Evolutionary conservation across 2,888 invertebrate genomes (phyloP), one percentile per base, ranked within the genome.

Genomic region (Amblyjoppa proteus): DNA sequence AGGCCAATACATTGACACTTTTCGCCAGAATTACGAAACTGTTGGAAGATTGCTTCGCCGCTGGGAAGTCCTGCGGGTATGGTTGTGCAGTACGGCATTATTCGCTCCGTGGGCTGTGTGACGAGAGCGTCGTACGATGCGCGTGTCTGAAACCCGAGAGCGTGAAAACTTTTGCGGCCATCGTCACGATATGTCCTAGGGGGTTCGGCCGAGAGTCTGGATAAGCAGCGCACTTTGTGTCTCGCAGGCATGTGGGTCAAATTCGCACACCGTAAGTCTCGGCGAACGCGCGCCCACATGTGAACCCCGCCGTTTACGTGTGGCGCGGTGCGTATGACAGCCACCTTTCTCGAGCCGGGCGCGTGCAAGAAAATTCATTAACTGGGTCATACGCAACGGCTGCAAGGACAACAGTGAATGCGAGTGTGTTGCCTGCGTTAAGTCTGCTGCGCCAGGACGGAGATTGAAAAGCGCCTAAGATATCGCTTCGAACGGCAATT

Each of bases 361-460:
- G 58, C 69, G 49, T 71, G 76, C 71, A 77, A 82, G 82, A 82
- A 82, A 82, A 77, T 77, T 82, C 71, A 82, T 82, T 77, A 82
- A 82, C 76, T 82, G 82, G 82, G 82, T 82, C 82, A 82, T 56
- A 74, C 76, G 58, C 38, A 70, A 38, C 58, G 38, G 16, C 41
- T 58, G 49, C 58, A 74, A 78, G 79, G 69, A 79, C 73, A 51
- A 56, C 20, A 31, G 66, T 45, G 56, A 58, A 51, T 25, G 51
- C 71, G 53, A 51, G 38, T 34, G 61, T 34, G 31, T 1, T 31
- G 34, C 34, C 34, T n/a, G 31, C 61, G 16, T 20, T 20, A 7
- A 64, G 34, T 31, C 61, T 28, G 20, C 4, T 5, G 25, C 41
- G 6, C 58, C 41, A 51, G 51, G 56, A 74, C 38, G 74, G 20